A percentile compares a stretch with the other conserved stretches of the same genome.
phyloP scores from a whole-genome alignment of 2,113 vertebrate species.

The Camelus bactrianus region DNA sequence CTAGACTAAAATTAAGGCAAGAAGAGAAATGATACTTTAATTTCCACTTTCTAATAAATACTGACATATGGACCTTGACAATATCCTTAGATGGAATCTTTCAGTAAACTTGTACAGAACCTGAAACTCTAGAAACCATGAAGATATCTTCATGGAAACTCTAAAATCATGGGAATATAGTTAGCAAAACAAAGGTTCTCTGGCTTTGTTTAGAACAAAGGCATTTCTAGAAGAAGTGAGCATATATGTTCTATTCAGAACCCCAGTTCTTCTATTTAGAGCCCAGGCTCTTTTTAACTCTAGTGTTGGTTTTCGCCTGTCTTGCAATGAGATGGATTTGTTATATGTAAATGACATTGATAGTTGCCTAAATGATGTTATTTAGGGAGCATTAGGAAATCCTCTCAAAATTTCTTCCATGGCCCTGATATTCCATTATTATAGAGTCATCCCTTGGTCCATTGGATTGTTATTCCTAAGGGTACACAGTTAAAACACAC shows the following conservation, averaged over 20 bases:
- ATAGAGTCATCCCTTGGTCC: neutral
- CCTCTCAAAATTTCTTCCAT: neutral
- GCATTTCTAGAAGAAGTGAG: neutral
- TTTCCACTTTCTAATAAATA: slow-evolving; percentile 28
- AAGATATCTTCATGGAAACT: neutral
- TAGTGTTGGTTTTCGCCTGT: slow-evolving; percentile 33
- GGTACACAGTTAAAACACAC: neutral
- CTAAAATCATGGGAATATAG: neutral
- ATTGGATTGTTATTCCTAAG: neutral
- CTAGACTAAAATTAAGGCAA: slow-evolving; percentile 27
- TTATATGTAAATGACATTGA: neutral
- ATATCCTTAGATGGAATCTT: neutral
- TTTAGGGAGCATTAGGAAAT: neutral
- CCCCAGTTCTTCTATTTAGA: neutral
- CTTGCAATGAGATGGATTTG: neutral
- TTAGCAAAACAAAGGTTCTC: neutral
- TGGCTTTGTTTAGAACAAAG: neutral
- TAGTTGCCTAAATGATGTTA: neutral
- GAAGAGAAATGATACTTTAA: neutral
- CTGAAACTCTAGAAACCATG: neutral
- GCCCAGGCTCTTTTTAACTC: neutral
- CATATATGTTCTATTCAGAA: neutral
- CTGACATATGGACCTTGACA: neutral
- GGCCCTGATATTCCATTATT: neutral
- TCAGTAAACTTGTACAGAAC: neutral